phyloP scores from a whole-genome alignment of 1,140 invertebrate genomes.

The Sycophila sp. region DNA sequence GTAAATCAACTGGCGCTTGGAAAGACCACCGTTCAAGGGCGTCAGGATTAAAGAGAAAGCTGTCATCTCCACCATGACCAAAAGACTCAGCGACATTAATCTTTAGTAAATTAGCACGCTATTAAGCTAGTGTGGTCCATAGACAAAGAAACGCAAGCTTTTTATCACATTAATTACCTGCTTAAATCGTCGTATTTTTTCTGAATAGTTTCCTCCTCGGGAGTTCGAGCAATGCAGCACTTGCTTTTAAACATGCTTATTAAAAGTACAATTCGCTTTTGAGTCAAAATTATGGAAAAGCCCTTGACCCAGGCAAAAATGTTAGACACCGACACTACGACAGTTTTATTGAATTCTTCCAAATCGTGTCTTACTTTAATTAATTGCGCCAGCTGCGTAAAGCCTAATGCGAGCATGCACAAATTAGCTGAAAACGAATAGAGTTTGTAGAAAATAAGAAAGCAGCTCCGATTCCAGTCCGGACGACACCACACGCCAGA shows the following conservation, averaged over 20 bases:
- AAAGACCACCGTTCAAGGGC: not conserved
- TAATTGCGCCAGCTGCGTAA: not conserved
- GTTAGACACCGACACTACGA: conserved; percentile 7
- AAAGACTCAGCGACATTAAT: not conserved
- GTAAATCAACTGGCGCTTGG: conserved; percentile 3
- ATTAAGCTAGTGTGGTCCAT: no score
- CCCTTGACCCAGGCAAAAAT: conserved; percentile 16
- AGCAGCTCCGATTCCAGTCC: not conserved
- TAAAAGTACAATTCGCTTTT: not conserved
- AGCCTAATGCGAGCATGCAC: not conserved
- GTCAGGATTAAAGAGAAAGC: not conserved
- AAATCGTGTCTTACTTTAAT: not conserved
- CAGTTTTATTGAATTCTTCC: conserved; percentile 3
- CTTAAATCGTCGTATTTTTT: not conserved
- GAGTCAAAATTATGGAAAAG: not conserved
- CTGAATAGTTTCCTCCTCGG: not conserved
- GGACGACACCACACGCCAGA: conserved; percentile 15
- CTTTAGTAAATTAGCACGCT: not conserved
- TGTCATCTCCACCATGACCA: not conserved
- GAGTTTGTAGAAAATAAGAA: not conserved
- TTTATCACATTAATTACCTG: no score
- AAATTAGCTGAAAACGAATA: not conserved
- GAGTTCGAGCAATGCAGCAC: not conserved
- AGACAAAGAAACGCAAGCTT: no score
- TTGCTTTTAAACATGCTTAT: conserved; percentile 5